Conservation (phyloP, 2,888 invertebrate genomes). For the Acanthosoma haemorrhoidale region DNA sequence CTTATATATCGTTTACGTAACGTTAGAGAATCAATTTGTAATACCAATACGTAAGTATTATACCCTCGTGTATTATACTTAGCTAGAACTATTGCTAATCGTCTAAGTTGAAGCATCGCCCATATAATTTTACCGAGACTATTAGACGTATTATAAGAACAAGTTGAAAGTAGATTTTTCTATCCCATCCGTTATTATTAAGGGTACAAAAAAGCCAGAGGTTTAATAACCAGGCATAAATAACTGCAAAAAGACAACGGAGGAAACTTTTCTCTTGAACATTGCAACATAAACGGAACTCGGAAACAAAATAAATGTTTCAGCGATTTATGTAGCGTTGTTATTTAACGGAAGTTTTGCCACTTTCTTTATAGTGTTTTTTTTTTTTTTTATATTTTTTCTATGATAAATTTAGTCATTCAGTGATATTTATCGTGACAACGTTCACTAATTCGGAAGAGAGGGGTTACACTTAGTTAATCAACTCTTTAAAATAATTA, state of each 20-base stretch:
- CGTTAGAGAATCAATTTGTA: no score
- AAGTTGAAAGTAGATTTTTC: no score
- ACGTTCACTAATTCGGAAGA: no score
- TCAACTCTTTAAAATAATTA: no score
- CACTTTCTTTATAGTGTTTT: not conserved
- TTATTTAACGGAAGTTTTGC: not conserved
- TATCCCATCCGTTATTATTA: no score
- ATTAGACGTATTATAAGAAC: no score
- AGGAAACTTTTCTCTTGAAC: not conserved
- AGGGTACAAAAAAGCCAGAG: not conserved
- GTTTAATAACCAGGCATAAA: not conserved
- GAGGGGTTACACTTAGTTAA: no score
- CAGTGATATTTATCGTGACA: not conserved
- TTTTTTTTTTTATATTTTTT: not conserved
- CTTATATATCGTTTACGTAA: no score
- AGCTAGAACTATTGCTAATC: no score
- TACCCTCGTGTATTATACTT: no score
- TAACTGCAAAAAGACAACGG: not conserved
- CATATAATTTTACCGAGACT: no score
- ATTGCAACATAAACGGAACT: constrained; percentile 12
- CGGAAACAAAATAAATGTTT: not conserved
- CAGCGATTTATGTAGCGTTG: not conserved
- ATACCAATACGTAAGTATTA: no score
- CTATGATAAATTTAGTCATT: not conserved
- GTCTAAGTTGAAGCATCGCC: not conserved